Percentiles rank a stretch among this genome's conserved stretches.
phyloP scores from a whole-genome alignment of 1,140 invertebrate genomes.

The Hypothenemus hampei region DNA sequence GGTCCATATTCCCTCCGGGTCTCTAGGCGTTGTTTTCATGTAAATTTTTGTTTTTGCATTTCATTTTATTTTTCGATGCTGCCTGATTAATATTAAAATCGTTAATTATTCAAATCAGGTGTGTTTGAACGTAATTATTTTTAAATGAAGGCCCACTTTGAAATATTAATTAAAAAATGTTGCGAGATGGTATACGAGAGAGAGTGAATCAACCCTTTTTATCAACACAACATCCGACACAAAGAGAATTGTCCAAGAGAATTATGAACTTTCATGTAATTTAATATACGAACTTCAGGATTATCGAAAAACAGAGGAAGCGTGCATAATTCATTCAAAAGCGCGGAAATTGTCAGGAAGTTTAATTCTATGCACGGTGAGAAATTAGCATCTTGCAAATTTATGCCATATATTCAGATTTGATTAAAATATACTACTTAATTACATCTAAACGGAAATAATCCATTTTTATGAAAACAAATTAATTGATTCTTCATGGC shows the following conservation, averaged over 20 bases:
- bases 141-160: not conserved
- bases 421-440: slow-evolving; percentile 12
- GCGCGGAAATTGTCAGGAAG: no score
- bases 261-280: no score
- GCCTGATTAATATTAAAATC: not conserved
- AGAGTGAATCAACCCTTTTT: no score
- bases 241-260: not conserved
- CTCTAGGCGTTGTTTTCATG: not conserved
- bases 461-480: slow-evolving; percentile 28
- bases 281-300: no score
- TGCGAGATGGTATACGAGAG: no score
- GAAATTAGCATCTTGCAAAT: slow-evolving; percentile 1
- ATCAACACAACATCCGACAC: no score
- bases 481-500: slow-evolving; percentile 29
- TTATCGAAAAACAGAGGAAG: no score
- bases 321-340: no score
- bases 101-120: slow-evolving; percentile 1
- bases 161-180: slow-evolving; percentile 4
- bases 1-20: not conserved
- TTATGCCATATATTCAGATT: slow-evolving; percentile 11
- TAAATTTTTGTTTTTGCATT: not conserved
- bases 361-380: not conserved
- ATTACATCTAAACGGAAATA: slow-evolving; percentile 25
- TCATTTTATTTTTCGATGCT: not conserved
- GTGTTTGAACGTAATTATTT: slow-evolving; percentile 4